phyloP scores from a whole-genome alignment of 2,797 vertebrate species.

The Phataginus tricuspis region DNA sequence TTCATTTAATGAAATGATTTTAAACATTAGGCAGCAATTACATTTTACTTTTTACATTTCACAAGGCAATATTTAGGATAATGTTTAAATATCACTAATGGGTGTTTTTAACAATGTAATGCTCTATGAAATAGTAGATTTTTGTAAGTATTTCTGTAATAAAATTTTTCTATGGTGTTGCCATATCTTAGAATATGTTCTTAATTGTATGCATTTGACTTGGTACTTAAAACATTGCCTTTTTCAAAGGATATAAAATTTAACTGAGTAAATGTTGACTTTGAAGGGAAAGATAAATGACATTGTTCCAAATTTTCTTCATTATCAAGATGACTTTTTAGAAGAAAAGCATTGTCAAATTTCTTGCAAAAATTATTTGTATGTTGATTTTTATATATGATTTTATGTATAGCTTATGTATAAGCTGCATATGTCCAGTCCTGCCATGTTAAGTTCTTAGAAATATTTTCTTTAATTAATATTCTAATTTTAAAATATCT shows the following conservation, averaged over 20 bases:
- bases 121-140: constrained; percentile 67
- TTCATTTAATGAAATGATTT: constrained; percentile 78
- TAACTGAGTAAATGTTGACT: constrained; percentile 31
- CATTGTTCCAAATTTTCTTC: background rate
- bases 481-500: background rate
- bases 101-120: constrained; percentile 68
- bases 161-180: constrained; percentile 70
- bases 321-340: background rate
- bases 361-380: background rate
- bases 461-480: background rate
- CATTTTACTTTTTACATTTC: constrained; percentile 79
- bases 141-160: constrained; percentile 72
- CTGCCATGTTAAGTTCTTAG: background rate
- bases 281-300: background rate
- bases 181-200: constrained; percentile 66
- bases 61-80: constrained; percentile 74
- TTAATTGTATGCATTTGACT: constrained; percentile 30
- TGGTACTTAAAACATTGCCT: constrained; percentile 7
- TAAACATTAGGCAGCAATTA: constrained; percentile 73
- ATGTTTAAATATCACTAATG: constrained; percentile 72
- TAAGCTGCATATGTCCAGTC: background rate
- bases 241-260: constrained; percentile 37
- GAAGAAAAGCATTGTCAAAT: background rate
- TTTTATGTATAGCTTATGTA: background rate
- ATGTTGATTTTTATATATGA: background rate